Percentiles rank a stretch among this genome's conserved stretches.
Conservation (phyloP, 2,797 vertebrate genomes). For the Hipposideros larvatus region DNA sequence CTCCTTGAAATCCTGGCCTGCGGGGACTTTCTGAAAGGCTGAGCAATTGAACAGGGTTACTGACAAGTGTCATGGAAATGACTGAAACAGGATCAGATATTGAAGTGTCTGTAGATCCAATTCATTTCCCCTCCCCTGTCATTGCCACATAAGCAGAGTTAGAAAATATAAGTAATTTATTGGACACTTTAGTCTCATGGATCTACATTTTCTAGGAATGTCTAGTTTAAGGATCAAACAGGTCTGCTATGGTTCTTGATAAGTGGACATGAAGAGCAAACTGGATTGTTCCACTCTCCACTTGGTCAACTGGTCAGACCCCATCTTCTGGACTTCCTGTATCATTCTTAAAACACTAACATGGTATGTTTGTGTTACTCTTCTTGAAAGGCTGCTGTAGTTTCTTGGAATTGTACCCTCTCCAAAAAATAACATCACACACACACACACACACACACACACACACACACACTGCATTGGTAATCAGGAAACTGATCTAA, state of each 20-base stretch:
- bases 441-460: neutral
- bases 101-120: neutral
- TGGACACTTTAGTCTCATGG: neutral
- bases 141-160: neutral
- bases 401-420: neutral
- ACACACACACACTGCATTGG: neutral
- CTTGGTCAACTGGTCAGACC: neutral
- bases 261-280: slow-evolving; percentile 17
- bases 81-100: neutral
- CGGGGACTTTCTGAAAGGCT: neutral
- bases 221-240: neutral
- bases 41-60: neutral
- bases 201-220: slow-evolving; percentile 38
- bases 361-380: neutral
- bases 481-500: slow-evolving; percentile 39
- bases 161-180: neutral
- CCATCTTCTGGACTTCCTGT: neutral
- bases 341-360: neutral
- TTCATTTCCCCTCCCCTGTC: neutral
- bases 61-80: neutral
- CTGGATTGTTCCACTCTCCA: neutral
- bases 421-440: neutral
- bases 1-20: neutral
- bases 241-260: neutral
- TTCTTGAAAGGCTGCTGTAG: slow-evolving; percentile 19